Evolutionary conservation across 2,888 invertebrate genomes (phyloP), one percentile per base, ranked within the genome.

Genomic region (Formica aserva): DNA sequence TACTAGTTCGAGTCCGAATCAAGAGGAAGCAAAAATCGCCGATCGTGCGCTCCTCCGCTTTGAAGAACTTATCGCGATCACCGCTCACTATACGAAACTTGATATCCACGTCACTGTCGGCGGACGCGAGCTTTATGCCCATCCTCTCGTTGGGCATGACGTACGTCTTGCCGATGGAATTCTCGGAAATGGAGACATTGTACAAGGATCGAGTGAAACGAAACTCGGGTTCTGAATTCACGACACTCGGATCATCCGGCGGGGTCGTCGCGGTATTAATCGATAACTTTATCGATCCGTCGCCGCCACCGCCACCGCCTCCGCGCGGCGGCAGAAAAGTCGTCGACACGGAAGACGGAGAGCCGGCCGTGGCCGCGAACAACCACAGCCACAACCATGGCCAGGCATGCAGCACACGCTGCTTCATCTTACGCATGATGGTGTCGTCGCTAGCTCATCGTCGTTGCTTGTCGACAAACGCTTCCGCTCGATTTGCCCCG

Each of bases 11-110:
- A 88, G 98, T 98, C 92, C 99, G 96, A 85, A 99, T 96, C 80
- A 97, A 96, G 78, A 99, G 96, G 95, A 99, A 99, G 94, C 98
- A 98, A 95, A 99, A 99, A 95, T 99, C 98, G 57, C 99, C 99
- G 77, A 99, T 97, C 85, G 97, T 95, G 85, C 97, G 96, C 91
- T 98, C 97, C 94, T 99, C 99, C 11, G 98, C 98, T 94, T 98
- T 98, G 95, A 99, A 99, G 94, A 99, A 97, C 94, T 97, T 97
- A 93, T 98, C 98, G 77, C 97, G 96, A 95, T 99, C 98, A 66
- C 99, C 98, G 92, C 96, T 97, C 29, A 97, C 96, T 94, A 99
- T 98, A 93, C 97, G 97, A 95, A 97, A 99, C 89, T 97, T 97
- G 71, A 99, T 96, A 89, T 97, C 96, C 57, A 95, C 94, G 52